phyloP scores from a whole-genome alignment of 2,888 invertebrate species.

The Dioctria rufipes region DNA sequence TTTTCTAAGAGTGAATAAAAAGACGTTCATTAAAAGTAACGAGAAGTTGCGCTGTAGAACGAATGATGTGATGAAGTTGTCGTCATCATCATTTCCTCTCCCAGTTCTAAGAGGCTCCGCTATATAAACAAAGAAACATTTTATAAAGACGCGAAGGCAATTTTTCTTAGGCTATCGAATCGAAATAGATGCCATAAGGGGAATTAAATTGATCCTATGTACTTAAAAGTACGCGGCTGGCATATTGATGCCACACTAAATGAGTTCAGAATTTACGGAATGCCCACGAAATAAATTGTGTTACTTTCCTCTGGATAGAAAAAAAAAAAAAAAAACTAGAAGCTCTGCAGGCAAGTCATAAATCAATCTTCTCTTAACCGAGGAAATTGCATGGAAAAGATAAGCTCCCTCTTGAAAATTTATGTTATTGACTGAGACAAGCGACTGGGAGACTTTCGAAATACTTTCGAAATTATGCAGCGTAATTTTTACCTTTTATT shows the following conservation, averaged over 20 bases:
- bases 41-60: too few species aligned
- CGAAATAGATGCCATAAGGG: background rate
- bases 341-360: conserved; percentile 30
- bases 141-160: too few species aligned
- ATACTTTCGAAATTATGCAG: too few species aligned
- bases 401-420: conserved; percentile 34
- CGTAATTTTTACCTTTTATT: too few species aligned
- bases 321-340: conserved; percentile 7
- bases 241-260: conserved; percentile 29
- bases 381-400: conserved; percentile 46
- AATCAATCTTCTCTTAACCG: conserved; percentile 37
- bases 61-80: too few species aligned
- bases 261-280: conserved; percentile 41
- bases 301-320: background rate
- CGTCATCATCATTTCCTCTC: too few species aligned
- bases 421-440: conserved; percentile 39
- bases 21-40: too few species aligned
- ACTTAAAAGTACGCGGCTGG: conserved; percentile 22
- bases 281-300: conserved; percentile 7
- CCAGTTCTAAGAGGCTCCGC: too few species aligned
- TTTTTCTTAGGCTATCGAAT: too few species aligned
- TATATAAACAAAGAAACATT: too few species aligned
- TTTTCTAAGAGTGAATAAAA: too few species aligned
- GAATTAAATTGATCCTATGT: conserved; percentile 31
- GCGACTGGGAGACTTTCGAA: background rate